Percentiles rank a stretch among this genome's conserved stretches.
Evolutionary conservation across 2,888 invertebrate species (phyloP).

Genomic region (Heteromyza rotundicornis): DNA sequence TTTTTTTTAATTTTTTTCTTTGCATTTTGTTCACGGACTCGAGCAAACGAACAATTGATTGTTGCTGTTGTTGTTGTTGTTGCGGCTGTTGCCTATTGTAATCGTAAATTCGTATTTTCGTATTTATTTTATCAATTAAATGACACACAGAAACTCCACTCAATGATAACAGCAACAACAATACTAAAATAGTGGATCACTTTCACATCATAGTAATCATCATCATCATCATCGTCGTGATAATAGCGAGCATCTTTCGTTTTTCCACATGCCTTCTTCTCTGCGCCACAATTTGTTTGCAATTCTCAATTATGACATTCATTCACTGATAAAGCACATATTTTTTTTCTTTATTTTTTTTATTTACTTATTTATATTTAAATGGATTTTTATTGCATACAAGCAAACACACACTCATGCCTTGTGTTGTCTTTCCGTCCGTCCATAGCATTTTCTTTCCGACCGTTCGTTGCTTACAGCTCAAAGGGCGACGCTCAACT

Average conservation of each 20-base stretch:
- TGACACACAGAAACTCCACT: constrained; percentile 12
- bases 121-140: constrained; percentile 20
- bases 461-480: constrained; percentile 36
- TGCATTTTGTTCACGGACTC: constrained; percentile 18
- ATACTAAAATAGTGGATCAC: background rate
- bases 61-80: constrained; percentile 18
- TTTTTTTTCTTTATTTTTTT: background rate
- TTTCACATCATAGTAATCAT: constrained; percentile 3
- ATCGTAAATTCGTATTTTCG: constrained; percentile 17
- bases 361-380: constrained; percentile 2
- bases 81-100: constrained; percentile 15
- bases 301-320: constrained; percentile 14
- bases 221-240: background rate
- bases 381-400: no score
- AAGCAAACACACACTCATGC: constrained; percentile 1
- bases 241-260: background rate
- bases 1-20: constrained; percentile 14
- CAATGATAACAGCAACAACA: background rate
- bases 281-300: background rate
- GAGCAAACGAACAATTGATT: constrained; percentile 5
- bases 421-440: background rate
- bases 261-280: background rate
- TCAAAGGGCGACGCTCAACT: constrained; percentile 53
- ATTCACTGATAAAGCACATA: constrained; percentile 12
- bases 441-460: background rate